These are phyloP conservation scores for Glaucomys volans DNA, from an alignment of 2,113 vertebrate genomes.

Conservation along the genomic window DNA sequence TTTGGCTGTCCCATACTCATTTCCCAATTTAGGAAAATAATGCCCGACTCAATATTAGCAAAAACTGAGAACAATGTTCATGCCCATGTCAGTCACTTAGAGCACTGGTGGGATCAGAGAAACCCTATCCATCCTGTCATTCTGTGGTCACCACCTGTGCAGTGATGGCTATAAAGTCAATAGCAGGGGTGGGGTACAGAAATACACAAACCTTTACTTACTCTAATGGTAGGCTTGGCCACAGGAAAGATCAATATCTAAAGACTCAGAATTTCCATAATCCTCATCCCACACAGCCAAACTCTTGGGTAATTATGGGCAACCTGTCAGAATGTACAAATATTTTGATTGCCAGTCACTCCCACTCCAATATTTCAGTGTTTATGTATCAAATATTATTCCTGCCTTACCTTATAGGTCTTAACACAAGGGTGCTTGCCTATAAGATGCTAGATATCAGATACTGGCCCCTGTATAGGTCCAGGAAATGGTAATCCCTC, in stretches of 20 bases:
- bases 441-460: background rate
- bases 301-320: rapidly evolving
- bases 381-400: background rate
- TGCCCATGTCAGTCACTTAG: background rate
- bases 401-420: background rate
- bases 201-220: background rate
- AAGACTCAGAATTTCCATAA: background rate
- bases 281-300: background rate
- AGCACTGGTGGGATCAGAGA: background rate
- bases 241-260: background rate
- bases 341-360: background rate
- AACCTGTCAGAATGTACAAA: background rate
- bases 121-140: background rate
- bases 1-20: background rate
- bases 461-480: background rate
- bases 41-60: background rate
- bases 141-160: background rate
- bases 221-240: background rate
- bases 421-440: background rate
- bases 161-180: background rate
- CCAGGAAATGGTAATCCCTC: background rate
- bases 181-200: background rate
- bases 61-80: background rate
- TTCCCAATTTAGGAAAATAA: background rate
- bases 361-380: background rate